Evolutionary conservation across 92 coral and sea anemone species (phyloP), one percentile per base, ranked within the genome.

Genomic region (Porites divaricata): DNA sequence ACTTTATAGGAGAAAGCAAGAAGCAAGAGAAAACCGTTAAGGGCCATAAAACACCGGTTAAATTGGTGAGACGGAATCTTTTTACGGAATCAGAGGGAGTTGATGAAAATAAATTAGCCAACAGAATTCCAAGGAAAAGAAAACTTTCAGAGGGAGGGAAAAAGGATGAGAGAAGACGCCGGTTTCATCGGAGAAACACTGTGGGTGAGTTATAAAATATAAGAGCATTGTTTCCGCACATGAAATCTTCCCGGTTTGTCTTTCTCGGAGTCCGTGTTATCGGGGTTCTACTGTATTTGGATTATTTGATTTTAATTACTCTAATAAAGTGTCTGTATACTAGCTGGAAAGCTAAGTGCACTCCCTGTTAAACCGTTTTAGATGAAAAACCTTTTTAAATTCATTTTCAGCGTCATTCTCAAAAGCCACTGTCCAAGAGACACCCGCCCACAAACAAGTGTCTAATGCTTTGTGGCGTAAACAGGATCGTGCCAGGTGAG

Each of bases 401-500:
- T 63, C 64, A 2, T 41, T 77, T 41, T 48, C 70, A 63, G 82
- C 81, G 12, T 72, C 77, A 51, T 84, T 87, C 51, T 68, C 88
- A 16, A 70, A 76, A 2, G 88, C 92, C 66, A 81, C 90, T 23
- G 98, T 96, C 11, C 95, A 83, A 24, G 99, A 96, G 72, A 96
- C 99, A 53, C 99, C 99, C 14, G 91, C 95, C 20, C 87, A 94
- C 23, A 96, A 93, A 78, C 99, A 96, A 73, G 88, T 93, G 54
- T 88, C 95, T 22, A 83, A 93, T 85, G 94, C 97, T 2, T 72
- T 96, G 72, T 90, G 98, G 91, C 88, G 84, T 49, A 91, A 89
- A 41, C 99, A 96, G 58, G 94, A 95, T 64, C 85, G 98, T 64
- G 98, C 97, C 16, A 87, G 99, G 99, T 96, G 67, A 75, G 84